These are phyloP conservation scores for Manis pentadactyla DNA, from an alignment of 2,797 vertebrate genomes.

Conservation along the genomic window DNA sequence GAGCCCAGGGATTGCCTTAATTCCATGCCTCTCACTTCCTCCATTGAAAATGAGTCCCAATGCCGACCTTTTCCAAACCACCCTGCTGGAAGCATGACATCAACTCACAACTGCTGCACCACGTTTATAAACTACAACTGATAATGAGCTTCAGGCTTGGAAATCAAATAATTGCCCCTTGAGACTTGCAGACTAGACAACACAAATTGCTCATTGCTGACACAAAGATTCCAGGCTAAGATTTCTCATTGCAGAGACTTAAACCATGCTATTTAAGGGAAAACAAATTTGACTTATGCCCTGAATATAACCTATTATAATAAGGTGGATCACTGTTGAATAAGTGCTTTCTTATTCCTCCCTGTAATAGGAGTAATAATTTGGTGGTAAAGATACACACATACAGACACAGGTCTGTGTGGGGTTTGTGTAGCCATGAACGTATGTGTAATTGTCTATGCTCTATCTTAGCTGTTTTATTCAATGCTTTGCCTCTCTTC, in stretches of 20 bases:
- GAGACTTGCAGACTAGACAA: slow-evolving; percentile 52
- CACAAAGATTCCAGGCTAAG: slow-evolving; percentile 17
- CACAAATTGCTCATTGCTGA: slow-evolving; percentile 60
- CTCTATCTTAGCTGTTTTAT: slow-evolving; percentile 18
- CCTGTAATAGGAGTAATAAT: background rate
- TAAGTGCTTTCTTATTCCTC: slow-evolving; percentile 49
- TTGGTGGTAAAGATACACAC: background rate
- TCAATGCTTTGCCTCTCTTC: background rate
- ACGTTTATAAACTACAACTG: slow-evolving; percentile 59
- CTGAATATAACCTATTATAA: slow-evolving; percentile 30
- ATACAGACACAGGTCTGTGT: background rate
- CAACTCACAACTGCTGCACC: background rate
- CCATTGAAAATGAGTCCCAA: background rate
- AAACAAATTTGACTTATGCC: slow-evolving; percentile 25
- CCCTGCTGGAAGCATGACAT: background rate
- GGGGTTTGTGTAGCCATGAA: background rate
- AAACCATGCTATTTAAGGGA: slow-evolving; percentile 56
- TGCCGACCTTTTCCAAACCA: background rate
- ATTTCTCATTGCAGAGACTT: slow-evolving; percentile 17
- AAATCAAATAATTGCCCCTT: slow-evolving; percentile 56
- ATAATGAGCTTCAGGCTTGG: slow-evolving; percentile 47
- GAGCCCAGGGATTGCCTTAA: background rate
- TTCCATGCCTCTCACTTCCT: background rate
- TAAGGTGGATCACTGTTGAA: background rate
- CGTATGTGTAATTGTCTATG: background rate